Conservation (phyloP, 1,140 invertebrate genomes). For the Heliconius hewitsoni region DNA sequence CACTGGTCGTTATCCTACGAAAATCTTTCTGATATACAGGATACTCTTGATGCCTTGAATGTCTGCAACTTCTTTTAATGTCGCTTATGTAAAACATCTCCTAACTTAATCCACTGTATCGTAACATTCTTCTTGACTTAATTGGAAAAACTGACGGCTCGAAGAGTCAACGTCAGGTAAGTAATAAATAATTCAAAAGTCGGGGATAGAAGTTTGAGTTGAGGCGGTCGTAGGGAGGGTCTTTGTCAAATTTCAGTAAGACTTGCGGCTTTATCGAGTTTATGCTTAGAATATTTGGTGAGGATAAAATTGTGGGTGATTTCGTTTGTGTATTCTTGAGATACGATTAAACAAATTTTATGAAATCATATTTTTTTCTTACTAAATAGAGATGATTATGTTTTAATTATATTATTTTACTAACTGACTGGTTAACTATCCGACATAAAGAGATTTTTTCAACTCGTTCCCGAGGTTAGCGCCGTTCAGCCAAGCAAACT, state of each 20-base stretch:
- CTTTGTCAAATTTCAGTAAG: not conserved
- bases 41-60: not conserved
- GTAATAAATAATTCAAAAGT: constrained; percentile 21
- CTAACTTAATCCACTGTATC: constrained; percentile 20
- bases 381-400: too few relatives aligned
- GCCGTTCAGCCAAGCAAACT: too few relatives aligned
- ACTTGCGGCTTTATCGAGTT: constrained; percentile 16
- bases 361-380: not conserved
- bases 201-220: not conserved
- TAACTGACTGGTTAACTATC: too few relatives aligned
- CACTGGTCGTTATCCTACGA: too few relatives aligned
- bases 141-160: constrained; percentile 31
- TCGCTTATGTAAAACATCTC: not conserved
- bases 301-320: not conserved
- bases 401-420: too few relatives aligned
- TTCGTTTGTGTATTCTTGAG: not conserved
- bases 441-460: too few relatives aligned
- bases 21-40: not conserved
- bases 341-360: not conserved
- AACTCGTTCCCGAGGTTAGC: too few relatives aligned
- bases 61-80: not conserved
- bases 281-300: constrained; percentile 4
- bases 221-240: not conserved
- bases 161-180: constrained; percentile 24
- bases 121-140: constrained; percentile 13